Conservation (phyloP, 1,140 invertebrate genomes). For the Drosophila athabasca region DNA sequence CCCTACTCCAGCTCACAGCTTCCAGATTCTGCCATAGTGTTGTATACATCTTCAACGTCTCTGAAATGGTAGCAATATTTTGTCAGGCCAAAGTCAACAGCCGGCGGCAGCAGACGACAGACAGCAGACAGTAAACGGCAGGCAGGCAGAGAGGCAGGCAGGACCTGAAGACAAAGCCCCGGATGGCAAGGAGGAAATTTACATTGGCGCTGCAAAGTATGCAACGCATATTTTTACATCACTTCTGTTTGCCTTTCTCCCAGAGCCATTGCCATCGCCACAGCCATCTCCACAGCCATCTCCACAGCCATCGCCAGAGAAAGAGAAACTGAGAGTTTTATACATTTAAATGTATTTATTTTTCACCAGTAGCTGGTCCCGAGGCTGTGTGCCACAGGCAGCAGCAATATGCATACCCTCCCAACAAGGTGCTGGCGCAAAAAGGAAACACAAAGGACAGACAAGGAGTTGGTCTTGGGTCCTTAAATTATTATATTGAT, state of each 20-base stretch:
- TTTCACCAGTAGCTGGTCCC: constrained; percentile 11
- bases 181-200: constrained; percentile 47
- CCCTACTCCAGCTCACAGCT: too few relatives aligned
- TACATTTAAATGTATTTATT: constrained; percentile 62
- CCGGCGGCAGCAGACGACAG: constrained; percentile 52
- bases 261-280: constrained; percentile 27
- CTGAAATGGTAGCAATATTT: constrained; percentile 72
- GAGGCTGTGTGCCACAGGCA: constrained; percentile 19
- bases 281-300: constrained; percentile 19
- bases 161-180: constrained; percentile 51
- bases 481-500: constrained; percentile 52
- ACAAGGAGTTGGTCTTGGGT: background rate
- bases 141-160: constrained; percentile 10
- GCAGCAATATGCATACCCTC: constrained; percentile 6
- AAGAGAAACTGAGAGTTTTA: constrained; percentile 25
- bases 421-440: constrained; percentile 30
- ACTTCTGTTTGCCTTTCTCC: constrained; percentile 64
- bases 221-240: constrained; percentile 78
- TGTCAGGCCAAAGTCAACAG: constrained; percentile 74
- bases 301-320: constrained; percentile 21
- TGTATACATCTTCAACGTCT: constrained; percentile 33
- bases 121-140: background rate
- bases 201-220: constrained; percentile 75
- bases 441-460: constrained; percentile 23
- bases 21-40: background rate